Evolutionary conservation across 2,113 vertebrate genomes (phyloP).

Genomic region (Piprites chloris): DNA sequence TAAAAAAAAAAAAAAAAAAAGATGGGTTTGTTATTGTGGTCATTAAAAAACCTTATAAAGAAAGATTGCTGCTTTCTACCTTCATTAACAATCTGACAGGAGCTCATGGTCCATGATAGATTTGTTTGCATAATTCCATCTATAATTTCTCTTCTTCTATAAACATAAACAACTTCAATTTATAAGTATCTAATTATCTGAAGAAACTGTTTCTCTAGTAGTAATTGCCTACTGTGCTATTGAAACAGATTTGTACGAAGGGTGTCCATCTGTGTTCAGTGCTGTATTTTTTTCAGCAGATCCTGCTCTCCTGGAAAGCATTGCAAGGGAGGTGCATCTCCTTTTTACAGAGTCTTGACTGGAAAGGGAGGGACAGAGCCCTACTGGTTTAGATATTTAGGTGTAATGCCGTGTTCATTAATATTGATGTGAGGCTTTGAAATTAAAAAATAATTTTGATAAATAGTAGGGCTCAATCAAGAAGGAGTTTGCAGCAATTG

Average conservation of each 20-base stretch:
- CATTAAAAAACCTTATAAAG: conserved; percentile 21
- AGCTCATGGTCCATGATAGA: neutral
- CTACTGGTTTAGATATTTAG: neutral
- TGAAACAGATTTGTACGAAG: neutral
- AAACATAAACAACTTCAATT: neutral
- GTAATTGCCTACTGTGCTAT: neutral
- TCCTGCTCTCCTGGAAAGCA: neutral
- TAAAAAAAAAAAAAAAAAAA: neutral
- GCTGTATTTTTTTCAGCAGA: neutral
- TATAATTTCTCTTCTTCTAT: conserved; percentile 32
- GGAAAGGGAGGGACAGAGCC: neutral
- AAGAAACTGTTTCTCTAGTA: neutral
- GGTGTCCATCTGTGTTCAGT: neutral
- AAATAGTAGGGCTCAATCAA: neutral
- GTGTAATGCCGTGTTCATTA: accelerated
- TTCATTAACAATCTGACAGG: conserved; percentile 41
- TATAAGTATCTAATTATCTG: conserved; percentile 29
- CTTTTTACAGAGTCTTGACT: neutral
- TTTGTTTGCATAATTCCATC: conserved; percentile 31
- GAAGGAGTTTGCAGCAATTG: neutral
- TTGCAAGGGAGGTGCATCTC: neutral
- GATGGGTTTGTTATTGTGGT: neutral
- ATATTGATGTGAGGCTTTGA: neutral
- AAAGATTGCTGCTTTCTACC: conserved; percentile 20
- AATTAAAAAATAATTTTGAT: neutral